Evolutionary conservation across 1,140 invertebrate species (phyloP).

Genomic region (Drosophila serrata): DNA sequence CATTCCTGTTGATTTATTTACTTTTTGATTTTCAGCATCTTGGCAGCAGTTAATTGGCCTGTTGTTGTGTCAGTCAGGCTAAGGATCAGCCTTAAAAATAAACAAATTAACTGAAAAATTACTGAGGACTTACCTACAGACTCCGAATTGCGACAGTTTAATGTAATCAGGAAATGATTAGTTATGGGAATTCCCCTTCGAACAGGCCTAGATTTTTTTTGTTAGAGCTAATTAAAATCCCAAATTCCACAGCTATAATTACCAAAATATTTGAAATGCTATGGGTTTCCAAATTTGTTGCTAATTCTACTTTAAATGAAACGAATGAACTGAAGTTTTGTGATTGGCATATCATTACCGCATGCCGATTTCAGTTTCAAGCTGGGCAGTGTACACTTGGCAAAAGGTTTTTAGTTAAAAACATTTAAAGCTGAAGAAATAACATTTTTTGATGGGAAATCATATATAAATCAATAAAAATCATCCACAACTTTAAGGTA

Average conservation of each 20-base stretch:
- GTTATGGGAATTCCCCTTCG: conserved; percentile 13
- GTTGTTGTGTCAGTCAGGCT: conserved; percentile 67
- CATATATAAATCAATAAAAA: too few relatives aligned
- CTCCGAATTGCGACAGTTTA: conserved; percentile 67
- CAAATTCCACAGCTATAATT: conserved; percentile 64
- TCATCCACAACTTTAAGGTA: not conserved
- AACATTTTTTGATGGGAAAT: too few relatives aligned
- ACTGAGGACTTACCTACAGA: not conserved
- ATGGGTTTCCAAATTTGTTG: conserved; percentile 57
- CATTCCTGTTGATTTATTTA: conserved; percentile 70
- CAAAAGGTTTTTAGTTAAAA: not conserved
- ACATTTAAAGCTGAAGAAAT: not conserved
- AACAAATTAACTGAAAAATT: conserved; percentile 64
- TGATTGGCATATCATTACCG: conserved; percentile 80
- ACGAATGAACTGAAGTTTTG: conserved; percentile 67
- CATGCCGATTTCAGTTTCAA: conserved; percentile 32
- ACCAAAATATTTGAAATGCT: conserved; percentile 58
- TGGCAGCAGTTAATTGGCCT: conserved; percentile 76
- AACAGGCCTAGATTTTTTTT: not conserved
- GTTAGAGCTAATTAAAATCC: conserved; percentile 24
- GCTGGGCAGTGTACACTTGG: conserved; percentile 22
- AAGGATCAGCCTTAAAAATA: conserved; percentile 48
- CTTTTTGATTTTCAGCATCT: conserved; percentile 69
- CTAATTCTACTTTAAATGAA: conserved; percentile 76
- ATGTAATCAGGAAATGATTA: conserved; percentile 77